Base-by-base conservation (phyloP, 1,140 invertebrate genomes). In the Chymomyza costata region DNA sequence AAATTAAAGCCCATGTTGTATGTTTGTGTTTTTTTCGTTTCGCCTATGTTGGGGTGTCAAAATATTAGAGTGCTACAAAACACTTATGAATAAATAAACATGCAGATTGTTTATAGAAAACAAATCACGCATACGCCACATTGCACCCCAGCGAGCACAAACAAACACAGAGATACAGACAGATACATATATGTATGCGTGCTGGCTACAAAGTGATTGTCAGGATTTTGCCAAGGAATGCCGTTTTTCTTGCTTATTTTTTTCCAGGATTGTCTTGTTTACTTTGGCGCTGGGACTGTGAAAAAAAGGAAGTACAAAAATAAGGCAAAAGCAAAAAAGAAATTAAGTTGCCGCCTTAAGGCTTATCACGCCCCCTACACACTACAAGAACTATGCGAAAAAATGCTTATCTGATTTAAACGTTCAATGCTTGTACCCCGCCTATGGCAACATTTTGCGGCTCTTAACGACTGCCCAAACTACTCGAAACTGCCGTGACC, bases 311-410 rank as follows among this genome's bases (percentile, higher is more conserved):
- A n/a, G 32, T 49, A 35, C 32, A 52, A 50, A 19, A 43, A 35
- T 15, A 64, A 55, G n/a, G n/a, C n/a, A n/a, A 65, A 38, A 44
- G 45, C 21, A 50, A 40, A 57, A 55, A 61, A 61, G 66, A 78
- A 78, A 76, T 71, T 76, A 80, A 78, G 73, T 45, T 76, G 71
- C 71, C 73, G 71, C 71, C 71, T 76, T 62, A 66, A 76, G 71
- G 45, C 63, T 71, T 71, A 65, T 76, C 69, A 71, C 71, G 78
- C 71, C 58, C 63, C 57, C 66, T 52, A 43, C 53, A 10, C 30
- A 21, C n/a, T n/a, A n/a, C n/a, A 19, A 43, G 17, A 41, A 18
- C 16, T 65, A 65, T 62, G 59, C 49, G 16, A 63, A 25, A 25
- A 25, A 78, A 70, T 71, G 58, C 67, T 76, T 76, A 76, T 76